Base-by-base conservation (phyloP, 2,888 invertebrate genomes). In the Rhamphomyia laevipes region DNA sequence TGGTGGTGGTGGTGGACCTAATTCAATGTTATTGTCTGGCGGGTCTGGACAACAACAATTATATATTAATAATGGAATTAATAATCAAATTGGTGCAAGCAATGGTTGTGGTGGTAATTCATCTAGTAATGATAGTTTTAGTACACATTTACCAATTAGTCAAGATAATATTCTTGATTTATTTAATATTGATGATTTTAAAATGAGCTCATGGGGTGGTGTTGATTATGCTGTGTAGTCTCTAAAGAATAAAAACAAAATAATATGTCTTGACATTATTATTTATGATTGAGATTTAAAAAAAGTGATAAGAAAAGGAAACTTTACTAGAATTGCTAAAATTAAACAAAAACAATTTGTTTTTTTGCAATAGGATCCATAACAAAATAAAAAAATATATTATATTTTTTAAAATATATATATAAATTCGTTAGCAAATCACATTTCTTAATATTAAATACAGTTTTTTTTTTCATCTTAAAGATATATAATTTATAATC, bases 161-260 rank as follows among this genome's bases (percentile, higher is more conserved):
- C 58, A 59, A 51, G 59, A 64, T 49, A 65, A 66, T 52, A 63
- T 70, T 46, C 63, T 70, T 45, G 70, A 70, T 61, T 59, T 70
- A 48, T 69, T 70, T 57, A 68, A 65, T 56, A 70, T 70, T 50
- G 70, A 70, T 51, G 70, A 70, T 56, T 70, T 67, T 54, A 70
- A 70, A 54, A 70, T 70, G 70, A 18, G 40, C 10, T 64, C 65
- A 49, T 70, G 70, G 70, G 67, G 68, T 48, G 65, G 67, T 50
- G 67, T 67, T 41, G 70, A 70, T 50, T 70, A 68, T 58, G 68
- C 67, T 33, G 70, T 69, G 41, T 43, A 48, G 44, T 50, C 45
- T 49, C 43, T 47, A 23, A 49, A 37, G 50, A 18, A 9, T 7
- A 27, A 27, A n/a, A n/a, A n/a, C n/a, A n/a, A n/a, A n/a, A n/a